Evolutionary conservation across 2,888 invertebrate genomes (phyloP), one percentile per base, ranked within the genome.

Genomic region (Lasioglossum leucozonium): DNA sequence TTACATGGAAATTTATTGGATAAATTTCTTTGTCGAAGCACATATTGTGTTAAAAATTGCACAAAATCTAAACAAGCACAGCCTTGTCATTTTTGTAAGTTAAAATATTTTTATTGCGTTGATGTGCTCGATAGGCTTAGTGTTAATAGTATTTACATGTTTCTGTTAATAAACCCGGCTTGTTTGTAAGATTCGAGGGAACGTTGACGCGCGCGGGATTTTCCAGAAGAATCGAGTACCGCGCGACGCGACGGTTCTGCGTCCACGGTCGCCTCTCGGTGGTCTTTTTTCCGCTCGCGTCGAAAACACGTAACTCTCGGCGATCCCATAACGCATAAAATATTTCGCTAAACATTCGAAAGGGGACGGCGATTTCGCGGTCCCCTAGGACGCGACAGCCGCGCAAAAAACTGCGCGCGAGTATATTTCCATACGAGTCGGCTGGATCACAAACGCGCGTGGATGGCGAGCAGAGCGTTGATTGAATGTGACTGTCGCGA

Each of bases 401-500:
- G 26, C 13, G 77, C 72, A 85, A 88, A 88, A 88, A 84, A 83
- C 77, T 73, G 58, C 76, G 77, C 44, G 55, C 67, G 79, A 75
- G 85, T 86, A 77, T 84, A 84, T 86, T 86, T 80, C 85, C 84
- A 78, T 84, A 84, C 71, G 74, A 77, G 77, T 72, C 80, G 65
- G 44, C 55, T 44, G 67, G 37, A 47, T 77, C 79, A 71, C 80
- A 55, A 72, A 71, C 44, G 40, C 72, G 55, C 11, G 58, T n/a
- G 62, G 58, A 67, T 75, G 62, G 37, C 72, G 76, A 77, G 79
- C 77, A 74, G 72, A 71, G 82, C 81, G 89, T 87, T 89, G 91
- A 92, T 92, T 92, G 90, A 89, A 92, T 91, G 91, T 87, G 87
- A 90, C 89, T 87, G 91, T 87, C 87, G 82, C 89, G 87, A 89